Percentiles rank a stretch among this genome's conserved stretches.
Conservation (phyloP, 2,797 vertebrate genomes). For the Onychomys torridus region DNA sequence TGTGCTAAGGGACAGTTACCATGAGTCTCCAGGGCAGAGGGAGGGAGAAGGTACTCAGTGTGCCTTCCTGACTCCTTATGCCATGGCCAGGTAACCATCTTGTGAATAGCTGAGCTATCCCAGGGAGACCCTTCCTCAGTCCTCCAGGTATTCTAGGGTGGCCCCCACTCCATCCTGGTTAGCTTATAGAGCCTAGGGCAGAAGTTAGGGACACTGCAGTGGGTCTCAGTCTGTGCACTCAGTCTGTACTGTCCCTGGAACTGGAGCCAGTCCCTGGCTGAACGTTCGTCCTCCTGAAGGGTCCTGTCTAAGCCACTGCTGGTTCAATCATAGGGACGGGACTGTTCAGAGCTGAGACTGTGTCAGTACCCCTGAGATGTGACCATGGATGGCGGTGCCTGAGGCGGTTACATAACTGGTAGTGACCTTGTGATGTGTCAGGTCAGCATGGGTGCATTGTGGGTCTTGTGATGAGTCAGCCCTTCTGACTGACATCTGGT, state of each 20-base stretch:
- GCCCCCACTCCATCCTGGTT: neutral
- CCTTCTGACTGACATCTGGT: no score
- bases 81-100: neutral
- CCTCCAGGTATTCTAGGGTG: no score
- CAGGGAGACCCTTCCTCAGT: neutral
- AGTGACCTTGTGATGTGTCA: neutral
- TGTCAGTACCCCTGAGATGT: neutral
- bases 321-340: neutral
- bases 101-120: neutral
- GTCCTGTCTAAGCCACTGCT: neutral
- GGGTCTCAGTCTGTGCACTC: neutral
- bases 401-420: neutral
- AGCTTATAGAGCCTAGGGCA: neutral
- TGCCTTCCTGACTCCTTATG: neutral
- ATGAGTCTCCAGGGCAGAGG: neutral
- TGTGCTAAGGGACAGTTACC: neutral
- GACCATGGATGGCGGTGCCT: neutral
- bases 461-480: neutral
- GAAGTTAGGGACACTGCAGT: neutral
- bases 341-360: neutral
- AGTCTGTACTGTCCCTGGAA: neutral
- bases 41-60: neutral
- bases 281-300: neutral
- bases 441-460: fast-evolving
- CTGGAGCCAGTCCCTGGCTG: no score